Base-by-base conservation (phyloP, 2,113 vertebrate species). In the Tiliqua scincoides region DNA sequence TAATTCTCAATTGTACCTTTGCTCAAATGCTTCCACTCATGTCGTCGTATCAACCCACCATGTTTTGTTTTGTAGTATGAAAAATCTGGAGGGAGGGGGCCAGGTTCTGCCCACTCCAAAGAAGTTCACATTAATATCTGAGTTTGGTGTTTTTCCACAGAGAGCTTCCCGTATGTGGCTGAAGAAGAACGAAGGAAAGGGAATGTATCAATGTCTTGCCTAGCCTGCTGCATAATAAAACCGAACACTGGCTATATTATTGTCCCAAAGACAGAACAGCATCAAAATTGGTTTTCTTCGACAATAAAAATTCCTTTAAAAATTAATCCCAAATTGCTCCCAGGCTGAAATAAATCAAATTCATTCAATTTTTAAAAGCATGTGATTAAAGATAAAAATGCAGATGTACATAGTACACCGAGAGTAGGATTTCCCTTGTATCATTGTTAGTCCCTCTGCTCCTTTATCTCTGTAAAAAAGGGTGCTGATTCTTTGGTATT, bases 201-300 rank as follows among this genome's bases (percentile, higher is more conserved):
- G 94, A 95, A 93, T 88, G 89, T 94, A 62, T 76, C 91, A 96
- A 90, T 93, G 96, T 95, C 95, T 95, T 90, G 96, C 94, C 83
- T 93, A 85, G 96, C 89, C 88, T 84, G 54, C 14, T 82, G 75
- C 37, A 77, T 73, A 78, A 91, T 76, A 92, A 90, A 95, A 87
- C 93, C 90, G 20, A 74, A 85, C 84, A 11, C 12, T 0, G 43
- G 7, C 65, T 65, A 59, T 63, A 40, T 89, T 84, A 37, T 89
- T 63, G 59, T 0, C 3, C 18, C 57, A 80, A 4, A 8, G 32
- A 14, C 7, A 84, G 30, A 89, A 52, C 5, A 57, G n/a, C 89
- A 88, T 61, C 84, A 62, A 89, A 8, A 30, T n/a, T 27, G 68
- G 27, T 68, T 91, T 73, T 79, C 68, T 84, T 40, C 73, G 84